Base-by-base conservation (phyloP, 2,888 invertebrate species). In the Lochmaea capreae region DNA sequence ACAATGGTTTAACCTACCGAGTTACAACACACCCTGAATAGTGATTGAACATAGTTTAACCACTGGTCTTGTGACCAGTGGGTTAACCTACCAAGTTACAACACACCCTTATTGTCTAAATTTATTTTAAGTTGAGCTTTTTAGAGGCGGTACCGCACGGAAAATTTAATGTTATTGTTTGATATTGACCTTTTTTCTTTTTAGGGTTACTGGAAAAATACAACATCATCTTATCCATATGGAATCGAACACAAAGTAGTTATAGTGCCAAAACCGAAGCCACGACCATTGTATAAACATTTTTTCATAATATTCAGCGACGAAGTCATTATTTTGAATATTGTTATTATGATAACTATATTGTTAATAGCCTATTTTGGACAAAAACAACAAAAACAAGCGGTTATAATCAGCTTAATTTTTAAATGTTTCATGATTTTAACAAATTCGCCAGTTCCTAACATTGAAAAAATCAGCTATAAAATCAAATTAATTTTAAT, bases 191-290 rank as follows among this genome's bases (percentile, higher is more conserved):
- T 39, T 39, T 63, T 54, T 62, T 46, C 49, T 9, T 73, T 73
- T 14, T 18, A 73, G 73, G 39, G 46, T 10, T 1, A 69, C 22
- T 65, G 43, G 46, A 26, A 52, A 9, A 66, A 72, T 49, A 26
- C 69, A 11, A 67, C 75, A 10, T 66, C 43, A 12, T 69, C 74
- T 4, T 73, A 76, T 66, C 73, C 76, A 11, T 61, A 63, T 39
- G 72, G 46, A 11, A 14, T 49, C 11, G 70, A 70, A n/a, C 52
- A 71, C 18, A 61, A 73, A 46, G 68, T 72, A 1, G 62, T 69
- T 22, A 54, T 75, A 33, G 71, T 75, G 59, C 75, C 77, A 18
- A 66, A 16, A 65, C 67, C 75, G 10, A 26, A 57, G 18, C 49
- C 52, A 58, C 42, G 71, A 57, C 70, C 72, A 16, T 18, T 39